Evolutionary conservation across 2,888 invertebrate genomes (phyloP).

Genomic region (Iselma pallidipennis): DNA sequence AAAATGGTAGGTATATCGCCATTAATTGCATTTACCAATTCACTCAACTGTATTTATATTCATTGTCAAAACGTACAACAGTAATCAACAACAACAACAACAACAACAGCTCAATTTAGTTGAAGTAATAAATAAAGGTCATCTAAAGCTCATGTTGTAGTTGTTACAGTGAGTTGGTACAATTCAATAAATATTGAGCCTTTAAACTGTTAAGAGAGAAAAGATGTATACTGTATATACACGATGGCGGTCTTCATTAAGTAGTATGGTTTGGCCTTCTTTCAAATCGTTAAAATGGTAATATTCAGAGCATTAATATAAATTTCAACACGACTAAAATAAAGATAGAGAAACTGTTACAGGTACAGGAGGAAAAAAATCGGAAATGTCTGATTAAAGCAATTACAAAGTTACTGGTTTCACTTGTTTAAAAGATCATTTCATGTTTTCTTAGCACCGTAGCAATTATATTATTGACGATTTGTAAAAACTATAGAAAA

Average conservation of each 20-base stretch:
- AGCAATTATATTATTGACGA: background rate
- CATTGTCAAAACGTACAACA: constrained; percentile 29
- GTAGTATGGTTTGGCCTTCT: background rate
- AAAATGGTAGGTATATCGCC: constrained; percentile 1
- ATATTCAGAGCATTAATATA: background rate
- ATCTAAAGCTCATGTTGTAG: constrained; percentile 44
- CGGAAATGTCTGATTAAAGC: background rate
- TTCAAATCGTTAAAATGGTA: background rate
- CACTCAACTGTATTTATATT: constrained; percentile 32
- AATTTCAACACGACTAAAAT: background rate
- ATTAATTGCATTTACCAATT: constrained; percentile 21
- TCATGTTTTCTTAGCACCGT: background rate
- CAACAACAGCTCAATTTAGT: constrained; percentile 47
- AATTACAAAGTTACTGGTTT: background rate
- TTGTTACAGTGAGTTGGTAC: constrained; percentile 35
- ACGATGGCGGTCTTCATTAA: background rate
- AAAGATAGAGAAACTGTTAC: no score
- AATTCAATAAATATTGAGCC: constrained; percentile 38
- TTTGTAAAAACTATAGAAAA: no score
- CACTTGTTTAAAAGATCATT: background rate
- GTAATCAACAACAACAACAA: constrained; percentile 47
- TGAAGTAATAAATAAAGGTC: constrained; percentile 40
- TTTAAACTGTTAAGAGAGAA: background rate
- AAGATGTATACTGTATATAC: no score
- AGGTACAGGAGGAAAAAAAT: no score